phyloP scores from a whole-genome alignment of 2,797 vertebrate species.

The Bradypus variegatus region DNA sequence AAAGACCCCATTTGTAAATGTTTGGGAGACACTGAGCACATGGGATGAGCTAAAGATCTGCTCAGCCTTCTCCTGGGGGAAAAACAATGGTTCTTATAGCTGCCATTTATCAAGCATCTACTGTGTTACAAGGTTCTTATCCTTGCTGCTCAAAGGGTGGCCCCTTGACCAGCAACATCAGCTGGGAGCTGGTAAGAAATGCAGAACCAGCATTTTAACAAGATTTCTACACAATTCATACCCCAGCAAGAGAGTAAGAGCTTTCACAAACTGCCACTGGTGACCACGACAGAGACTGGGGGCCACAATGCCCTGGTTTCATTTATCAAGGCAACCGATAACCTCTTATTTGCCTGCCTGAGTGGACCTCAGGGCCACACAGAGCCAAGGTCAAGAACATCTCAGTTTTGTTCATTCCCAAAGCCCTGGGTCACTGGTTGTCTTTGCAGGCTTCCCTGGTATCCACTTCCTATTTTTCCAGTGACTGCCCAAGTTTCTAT shows the following conservation, averaged over 20 bases:
- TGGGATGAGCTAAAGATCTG: not conserved
- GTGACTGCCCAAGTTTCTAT: not conserved
- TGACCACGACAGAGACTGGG: not conserved
- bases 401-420: not conserved
- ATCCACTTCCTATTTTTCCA: not conserved
- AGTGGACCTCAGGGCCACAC: not conserved
- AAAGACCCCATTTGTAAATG: not conserved
- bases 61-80: not conserved
- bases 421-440: not conserved
- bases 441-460: not conserved
- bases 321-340: not conserved
- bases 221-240: not conserved
- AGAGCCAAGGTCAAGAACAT: not conserved
- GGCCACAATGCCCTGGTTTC: not conserved
- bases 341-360: no score
- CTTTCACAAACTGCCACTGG: not conserved
- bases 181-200: not conserved
- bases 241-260: no score
- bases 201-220: not conserved
- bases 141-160: rapidly evolving
- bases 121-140: rapidly evolving
- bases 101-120: not conserved
- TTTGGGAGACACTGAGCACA: not conserved
- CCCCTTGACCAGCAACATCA: rapidly evolving
- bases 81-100: rapidly evolving